Percentiles rank a stretch among this genome's conserved stretches.
phyloP scores from a whole-genome alignment of 2,888 invertebrate species.

The Campoplex capitator region DNA sequence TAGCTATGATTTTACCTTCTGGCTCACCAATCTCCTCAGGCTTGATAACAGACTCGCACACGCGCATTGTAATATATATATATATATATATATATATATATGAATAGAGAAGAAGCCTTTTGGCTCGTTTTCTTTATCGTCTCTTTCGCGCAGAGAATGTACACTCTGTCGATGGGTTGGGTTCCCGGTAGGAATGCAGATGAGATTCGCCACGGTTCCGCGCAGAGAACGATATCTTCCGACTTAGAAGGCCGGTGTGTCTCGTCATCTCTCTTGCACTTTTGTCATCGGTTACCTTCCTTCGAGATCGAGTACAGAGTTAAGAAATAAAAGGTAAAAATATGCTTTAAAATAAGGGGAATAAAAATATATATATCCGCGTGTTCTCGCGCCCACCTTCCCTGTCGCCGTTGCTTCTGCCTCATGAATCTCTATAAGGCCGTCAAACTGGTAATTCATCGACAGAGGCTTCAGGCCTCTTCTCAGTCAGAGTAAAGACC shows the following conservation, averaged over 20 bases:
- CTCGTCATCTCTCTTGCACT: slow-evolving; percentile 37
- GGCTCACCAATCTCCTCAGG: neutral
- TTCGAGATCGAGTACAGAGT: slow-evolving; percentile 45
- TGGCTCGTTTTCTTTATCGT: slow-evolving; percentile 41
- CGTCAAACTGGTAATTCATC: slow-evolving; percentile 82
- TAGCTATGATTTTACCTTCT: neutral
- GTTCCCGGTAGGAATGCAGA: slow-evolving; percentile 63
- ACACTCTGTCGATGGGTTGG: slow-evolving; percentile 17
- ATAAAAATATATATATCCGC: slow-evolving; percentile 32
- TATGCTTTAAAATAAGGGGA: slow-evolving; percentile 3
- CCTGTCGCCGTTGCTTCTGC: slow-evolving; percentile 69
- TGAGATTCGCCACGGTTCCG: slow-evolving; percentile 53
- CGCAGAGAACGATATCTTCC: slow-evolving; percentile 3
- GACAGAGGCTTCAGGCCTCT: slow-evolving; percentile 49
- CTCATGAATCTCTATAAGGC: slow-evolving; percentile 82
- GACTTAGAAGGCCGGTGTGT: slow-evolving; percentile 19
- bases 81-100: neutral
- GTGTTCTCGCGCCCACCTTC: slow-evolving; percentile 65
- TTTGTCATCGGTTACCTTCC: slow-evolving; percentile 58
- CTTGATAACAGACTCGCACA: neutral
- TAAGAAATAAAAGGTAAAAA: slow-evolving; percentile 16
- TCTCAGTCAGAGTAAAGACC: slow-evolving; percentile 9
- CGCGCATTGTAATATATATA: neutral
- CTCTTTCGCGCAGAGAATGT: slow-evolving; percentile 27
- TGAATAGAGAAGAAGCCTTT: neutral